Evolutionary conservation across 2,888 invertebrate genomes (phyloP).

Genomic region (Drosophila putrida): DNA sequence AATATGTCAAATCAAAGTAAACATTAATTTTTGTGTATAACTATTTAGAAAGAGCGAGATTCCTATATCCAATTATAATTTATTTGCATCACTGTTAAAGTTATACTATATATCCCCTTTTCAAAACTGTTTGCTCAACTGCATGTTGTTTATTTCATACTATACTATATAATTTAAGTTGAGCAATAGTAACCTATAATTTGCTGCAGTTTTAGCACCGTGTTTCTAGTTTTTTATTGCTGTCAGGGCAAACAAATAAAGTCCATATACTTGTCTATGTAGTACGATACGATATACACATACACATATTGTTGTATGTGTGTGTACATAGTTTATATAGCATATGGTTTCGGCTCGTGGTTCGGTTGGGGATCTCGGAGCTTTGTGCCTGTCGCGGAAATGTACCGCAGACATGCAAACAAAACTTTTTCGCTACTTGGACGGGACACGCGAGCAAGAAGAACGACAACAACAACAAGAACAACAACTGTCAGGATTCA

Average conservation of each 20-base stretch:
- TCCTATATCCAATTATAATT: no score
- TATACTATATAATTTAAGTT: conserved; percentile 57
- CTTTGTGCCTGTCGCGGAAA: conserved; percentile 80
- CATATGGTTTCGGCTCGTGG: conserved; percentile 37
- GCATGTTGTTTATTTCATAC: conserved; percentile 1
- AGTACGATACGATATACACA: background rate
- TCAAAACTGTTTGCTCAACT: background rate
- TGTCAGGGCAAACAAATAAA: conserved; percentile 26
- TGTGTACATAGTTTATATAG: conserved; percentile 24
- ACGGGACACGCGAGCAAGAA: conserved; percentile 42
- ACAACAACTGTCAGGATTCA: conserved; percentile 42
- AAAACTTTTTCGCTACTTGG: conserved; percentile 72
- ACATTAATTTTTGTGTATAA: no score
- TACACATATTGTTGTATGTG: background rate
- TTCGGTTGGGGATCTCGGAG: conserved; percentile 25
- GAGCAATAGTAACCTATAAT: conserved; percentile 72
- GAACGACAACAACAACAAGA: conserved; percentile 1
- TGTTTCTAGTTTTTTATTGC: conserved; percentile 63
- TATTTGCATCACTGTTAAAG: background rate
- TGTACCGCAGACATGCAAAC: conserved; percentile 81
- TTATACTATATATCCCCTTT: background rate
- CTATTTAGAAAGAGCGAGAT: no score
- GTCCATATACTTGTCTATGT: background rate
- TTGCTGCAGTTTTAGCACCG: conserved; percentile 73
- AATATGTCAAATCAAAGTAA: no score